These are phyloP conservation scores for Archaeoteleia sp. DNA, from an alignment of 2,888 invertebrate genomes.

Conservation along the genomic window DNA sequence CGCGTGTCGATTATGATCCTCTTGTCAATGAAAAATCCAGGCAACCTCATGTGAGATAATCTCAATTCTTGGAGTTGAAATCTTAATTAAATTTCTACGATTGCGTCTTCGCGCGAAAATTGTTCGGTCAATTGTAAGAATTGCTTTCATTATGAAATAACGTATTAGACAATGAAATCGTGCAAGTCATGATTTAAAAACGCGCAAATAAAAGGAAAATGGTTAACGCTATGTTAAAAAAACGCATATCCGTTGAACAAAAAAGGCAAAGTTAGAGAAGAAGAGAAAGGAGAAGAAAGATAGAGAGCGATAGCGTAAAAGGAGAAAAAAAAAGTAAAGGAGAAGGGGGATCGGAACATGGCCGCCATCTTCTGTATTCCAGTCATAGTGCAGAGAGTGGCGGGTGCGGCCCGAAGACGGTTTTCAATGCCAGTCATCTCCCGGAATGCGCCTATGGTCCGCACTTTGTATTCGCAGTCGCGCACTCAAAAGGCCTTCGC, in stretches of 20 bases:
- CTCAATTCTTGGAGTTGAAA: background rate
- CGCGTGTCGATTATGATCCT: background rate
- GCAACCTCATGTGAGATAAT: no score
- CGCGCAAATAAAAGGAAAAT: slow-evolving; percentile 8
- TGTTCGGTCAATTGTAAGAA: no score
- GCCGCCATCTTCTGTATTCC: slow-evolving; percentile 73
- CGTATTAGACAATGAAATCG: background rate
- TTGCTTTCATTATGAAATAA: no score
- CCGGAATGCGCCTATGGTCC: slow-evolving; percentile 68
- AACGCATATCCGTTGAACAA: slow-evolving; percentile 11
- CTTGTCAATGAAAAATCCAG: no score
- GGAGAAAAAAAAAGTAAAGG: slow-evolving; percentile 33
- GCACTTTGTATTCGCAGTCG: slow-evolving; percentile 70
- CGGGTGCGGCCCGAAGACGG: slow-evolving; percentile 64
- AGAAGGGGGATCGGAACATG: slow-evolving; percentile 65
- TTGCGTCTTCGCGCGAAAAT: no score
- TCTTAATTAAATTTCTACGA: background rate
- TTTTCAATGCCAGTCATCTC: slow-evolving; percentile 74
- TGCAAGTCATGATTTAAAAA: background rate
- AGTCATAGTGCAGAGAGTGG: slow-evolving; percentile 63
- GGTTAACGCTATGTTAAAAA: slow-evolving; percentile 5
- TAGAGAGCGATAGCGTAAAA: slow-evolving; percentile 35
- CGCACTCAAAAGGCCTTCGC: slow-evolving; percentile 64
- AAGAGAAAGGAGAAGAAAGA: slow-evolving; percentile 12
- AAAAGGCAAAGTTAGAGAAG: slow-evolving; percentile 28